Percentiles rank a stretch among this genome's conserved stretches.
These are phyloP conservation scores for Pitangus sulphuratus DNA, from an alignment of 2,797 vertebrate species.

Conservation along the genomic window DNA sequence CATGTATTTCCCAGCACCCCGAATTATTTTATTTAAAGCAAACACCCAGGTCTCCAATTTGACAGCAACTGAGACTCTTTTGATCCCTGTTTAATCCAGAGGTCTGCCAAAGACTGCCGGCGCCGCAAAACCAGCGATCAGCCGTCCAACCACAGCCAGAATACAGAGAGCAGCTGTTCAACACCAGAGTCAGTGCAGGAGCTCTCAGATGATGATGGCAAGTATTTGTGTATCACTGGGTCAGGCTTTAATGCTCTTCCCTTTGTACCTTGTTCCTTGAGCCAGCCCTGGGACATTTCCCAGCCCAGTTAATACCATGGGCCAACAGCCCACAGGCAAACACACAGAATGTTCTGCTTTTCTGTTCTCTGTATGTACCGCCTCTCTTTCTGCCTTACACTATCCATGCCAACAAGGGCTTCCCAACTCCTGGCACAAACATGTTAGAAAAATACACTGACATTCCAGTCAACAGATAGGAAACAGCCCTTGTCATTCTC, in stretches of 20 bases:
- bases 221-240: constrained; percentile 29
- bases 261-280: background rate
- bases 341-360: background rate
- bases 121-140: constrained; percentile 92
- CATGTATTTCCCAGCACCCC: background rate
- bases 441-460: background rate
- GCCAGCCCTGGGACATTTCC: background rate
- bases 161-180: constrained; percentile 94
- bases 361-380: background rate
- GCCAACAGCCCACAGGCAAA: background rate
- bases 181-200: constrained; percentile 92
- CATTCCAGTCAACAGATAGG: background rate
- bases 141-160: constrained; percentile 93
- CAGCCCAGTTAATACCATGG: accelerated
- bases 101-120: constrained; percentile 75
- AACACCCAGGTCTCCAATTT: background rate
- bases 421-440: background rate
- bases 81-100: constrained; percentile 42
- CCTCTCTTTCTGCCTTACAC: background rate
- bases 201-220: constrained; percentile 91
- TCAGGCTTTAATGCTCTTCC: background rate
- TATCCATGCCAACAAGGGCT: background rate
- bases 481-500: background rate
- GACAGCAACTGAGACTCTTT: background rate
- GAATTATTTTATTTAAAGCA: background rate